These are phyloP conservation scores for Trichogramma evanescens DNA, from an alignment of 2,888 invertebrate genomes.

Conservation along the genomic window DNA sequence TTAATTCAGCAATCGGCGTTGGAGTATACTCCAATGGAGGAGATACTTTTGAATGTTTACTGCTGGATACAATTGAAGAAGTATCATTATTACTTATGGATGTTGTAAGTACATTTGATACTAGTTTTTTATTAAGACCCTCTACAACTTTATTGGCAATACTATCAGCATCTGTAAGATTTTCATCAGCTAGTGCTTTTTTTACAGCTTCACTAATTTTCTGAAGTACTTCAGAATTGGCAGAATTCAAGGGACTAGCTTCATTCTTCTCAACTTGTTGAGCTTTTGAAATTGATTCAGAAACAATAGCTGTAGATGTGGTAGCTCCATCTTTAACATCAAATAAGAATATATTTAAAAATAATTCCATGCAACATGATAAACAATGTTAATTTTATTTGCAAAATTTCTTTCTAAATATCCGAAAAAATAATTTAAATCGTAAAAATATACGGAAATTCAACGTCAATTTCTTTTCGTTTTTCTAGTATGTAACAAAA, in stretches of 20 bases:
- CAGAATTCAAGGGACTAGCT: conserved; percentile 50
- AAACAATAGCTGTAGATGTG: conserved; percentile 21
- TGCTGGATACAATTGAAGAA: conserved; percentile 8
- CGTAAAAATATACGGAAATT: no score
- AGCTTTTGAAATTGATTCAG: conserved; percentile 27
- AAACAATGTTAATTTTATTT: neutral
- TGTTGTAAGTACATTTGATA: conserved; percentile 19
- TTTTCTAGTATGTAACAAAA: no score
- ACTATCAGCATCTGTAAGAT: conserved; percentile 46
- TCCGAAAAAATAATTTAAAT: no score
- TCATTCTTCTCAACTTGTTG: conserved; percentile 27
- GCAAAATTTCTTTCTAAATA: neutral
- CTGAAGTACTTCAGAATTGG: conserved; percentile 50
- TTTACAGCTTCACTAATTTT: conserved; percentile 57
- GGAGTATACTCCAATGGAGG: conserved; percentile 53
- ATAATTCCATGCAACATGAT: neutral
- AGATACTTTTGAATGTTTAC: conserved; percentile 31
- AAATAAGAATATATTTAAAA: neutral
- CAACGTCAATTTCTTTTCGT: no score
- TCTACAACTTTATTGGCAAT: conserved; percentile 52
- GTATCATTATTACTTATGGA: conserved; percentile 1
- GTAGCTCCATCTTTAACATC: conserved; percentile 28
- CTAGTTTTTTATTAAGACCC: conserved; percentile 45
- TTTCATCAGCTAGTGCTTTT: conserved; percentile 54
- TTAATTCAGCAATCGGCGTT: conserved; percentile 59